Evolutionary conservation across 2,888 invertebrate species (phyloP).

Genomic region (Tetramorium bicarinatum): DNA sequence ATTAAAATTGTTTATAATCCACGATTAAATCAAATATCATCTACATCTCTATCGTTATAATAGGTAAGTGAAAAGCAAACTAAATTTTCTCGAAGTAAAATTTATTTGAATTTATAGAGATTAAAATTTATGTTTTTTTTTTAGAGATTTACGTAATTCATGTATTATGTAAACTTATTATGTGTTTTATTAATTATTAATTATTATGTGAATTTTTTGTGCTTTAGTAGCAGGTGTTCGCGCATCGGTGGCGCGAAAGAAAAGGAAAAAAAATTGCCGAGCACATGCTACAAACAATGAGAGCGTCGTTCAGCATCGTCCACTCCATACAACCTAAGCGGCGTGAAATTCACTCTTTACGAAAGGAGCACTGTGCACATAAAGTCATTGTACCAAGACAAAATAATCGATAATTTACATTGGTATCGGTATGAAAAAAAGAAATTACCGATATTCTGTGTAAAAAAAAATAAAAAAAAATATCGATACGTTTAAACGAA

Average conservation of each 20-base stretch:
- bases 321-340: neutral
- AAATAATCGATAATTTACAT: slow-evolving; percentile 3
- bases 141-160: neutral
- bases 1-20: neutral
- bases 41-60: neutral
- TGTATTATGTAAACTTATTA: neutral
- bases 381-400: neutral
- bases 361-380: neutral
- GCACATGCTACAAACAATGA: neutral
- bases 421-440: neutral
- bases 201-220: slow-evolving; percentile 6
- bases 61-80: neutral
- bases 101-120: neutral
- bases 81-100: neutral
- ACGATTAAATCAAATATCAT: neutral
- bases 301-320: neutral
- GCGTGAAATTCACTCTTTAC: slow-evolving; percentile 3
- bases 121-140: too few relatives aligned
- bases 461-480: neutral
- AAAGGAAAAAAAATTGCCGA: neutral
- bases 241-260: neutral
- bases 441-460: neutral
- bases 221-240: neutral
- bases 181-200: too few relatives aligned
- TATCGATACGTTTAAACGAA: neutral